These are phyloP conservation scores for Mustelus asterias DNA, from an alignment of 2,113 vertebrate genomes.

Conservation along the genomic window DNA sequence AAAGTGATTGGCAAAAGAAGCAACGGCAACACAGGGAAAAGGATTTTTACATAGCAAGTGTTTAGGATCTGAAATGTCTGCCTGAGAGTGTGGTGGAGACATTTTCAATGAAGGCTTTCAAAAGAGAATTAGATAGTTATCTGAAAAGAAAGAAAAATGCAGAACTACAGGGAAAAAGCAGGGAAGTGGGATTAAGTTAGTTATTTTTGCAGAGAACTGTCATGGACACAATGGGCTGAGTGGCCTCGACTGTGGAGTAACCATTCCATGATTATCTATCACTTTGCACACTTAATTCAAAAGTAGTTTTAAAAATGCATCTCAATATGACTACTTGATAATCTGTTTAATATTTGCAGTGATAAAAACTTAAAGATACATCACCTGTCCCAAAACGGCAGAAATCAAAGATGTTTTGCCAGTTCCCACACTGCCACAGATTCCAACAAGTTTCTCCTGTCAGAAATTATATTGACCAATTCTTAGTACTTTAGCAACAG, in stretches of 20 bases:
- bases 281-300: background rate
- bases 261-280: background rate
- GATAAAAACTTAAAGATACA: slow-evolving; percentile 18
- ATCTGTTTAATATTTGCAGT: background rate
- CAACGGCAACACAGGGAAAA: background rate
- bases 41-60: background rate
- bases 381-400: slow-evolving; percentile 86
- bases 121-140: background rate
- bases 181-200: too few species aligned
- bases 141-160: background rate
- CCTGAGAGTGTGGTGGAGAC: background rate
- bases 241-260: background rate
- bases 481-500: background rate
- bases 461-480: slow-evolving; percentile 4
- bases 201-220: background rate
- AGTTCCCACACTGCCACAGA: slow-evolving; percentile 86
- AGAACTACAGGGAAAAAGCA: background rate
- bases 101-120: background rate
- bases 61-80: background rate
- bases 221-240: background rate
- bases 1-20: background rate
- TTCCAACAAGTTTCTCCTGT: slow-evolving; percentile 80
- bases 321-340: background rate
- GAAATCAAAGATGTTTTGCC: slow-evolving; percentile 87
- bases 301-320: background rate